Base-by-base conservation (phyloP, 2,888 invertebrate genomes). In the Dendrolimus pini region DNA sequence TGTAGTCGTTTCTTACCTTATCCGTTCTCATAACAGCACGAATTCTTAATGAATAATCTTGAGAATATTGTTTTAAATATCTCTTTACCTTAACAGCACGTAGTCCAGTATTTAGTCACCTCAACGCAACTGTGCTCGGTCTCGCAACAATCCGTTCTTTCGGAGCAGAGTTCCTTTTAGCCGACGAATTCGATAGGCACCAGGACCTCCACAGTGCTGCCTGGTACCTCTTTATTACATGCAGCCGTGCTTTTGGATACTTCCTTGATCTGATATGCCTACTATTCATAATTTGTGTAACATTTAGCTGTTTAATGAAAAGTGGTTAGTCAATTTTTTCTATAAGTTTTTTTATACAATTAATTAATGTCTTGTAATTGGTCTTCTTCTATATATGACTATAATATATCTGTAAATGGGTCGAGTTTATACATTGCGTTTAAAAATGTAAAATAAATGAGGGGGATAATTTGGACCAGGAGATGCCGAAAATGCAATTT, bases 51-150 rank as follows among this genome's bases (percentile, higher is more conserved):
- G 30, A 30, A 0, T 18, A 18, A 2, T 18, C 18, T 18, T 18
- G 18, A 18, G 2, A 18, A 30, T 30, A 6, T 30, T 30, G 30
- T 30, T 30, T 30, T 30, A 30, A 47, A 47, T 47, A 47, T 47
- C 2, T 55, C 41, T 13, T 47, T 10, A 56, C 62, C 54, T 57
- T 57, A 3, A 30, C 85, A 96, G 96, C 95, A 66, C 93, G 96
- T 59, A 96, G 96, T 72, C 97, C 97, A 1, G 95, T 97, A 0
- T 97, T 96, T 77, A 93, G 95, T 1, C 96, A 97, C 77, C 85
- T 97, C 52, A 95, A 94, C 72, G 94, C 96, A 9, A 94, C 95
- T 0, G 88, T 97, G 3, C 93, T 95, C 66, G 97, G 97, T 0
- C 80, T 97, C 30, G 93, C 95, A 0, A 96, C 96, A 0, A 95